Evolutionary conservation across 2,113 vertebrate genomes (phyloP), one percentile per base, ranked within the genome.

Genomic region (Empidonax traillii): DNA sequence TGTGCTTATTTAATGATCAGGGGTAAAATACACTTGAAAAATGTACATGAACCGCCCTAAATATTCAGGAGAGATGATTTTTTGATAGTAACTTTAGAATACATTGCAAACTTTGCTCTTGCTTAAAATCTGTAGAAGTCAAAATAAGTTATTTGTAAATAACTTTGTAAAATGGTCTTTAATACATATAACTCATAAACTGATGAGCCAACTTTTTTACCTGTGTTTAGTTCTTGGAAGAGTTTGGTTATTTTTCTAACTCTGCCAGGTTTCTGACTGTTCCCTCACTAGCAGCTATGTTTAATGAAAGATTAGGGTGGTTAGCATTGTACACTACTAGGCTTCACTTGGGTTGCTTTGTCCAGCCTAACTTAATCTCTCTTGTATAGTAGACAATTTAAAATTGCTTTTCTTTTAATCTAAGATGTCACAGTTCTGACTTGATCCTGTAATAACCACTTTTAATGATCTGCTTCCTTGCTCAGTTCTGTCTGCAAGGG

Each of bases 91-190:
- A 8, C 39, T 87, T 74, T 22, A 75, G 22, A 84, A 33, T 18
- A 44, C 0, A 0, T 43, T 72, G 11, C 6, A 28, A 65, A 44
- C 9, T 79, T 31, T 67, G 25, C 5, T 33, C 18, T 62, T 75
- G 91, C 39, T n/a, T 85, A 39, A 27, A 76, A 66, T 52, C 55
- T 55, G 5, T 28, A 56, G 33, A 61, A 88, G 33, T 73, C 49
- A 86, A 53, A 56, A 44, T 72, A 72, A 46, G 47, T 62, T 81
- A 7, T 47, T 88, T 76, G 24, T 67, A 84, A 72, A 68, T 66
- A 79, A 44, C 63, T 43, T 51, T 67, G 49, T 80, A 79, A 93
- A 92, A n/a, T 12, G 20, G 66, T 18, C 59, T 89, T 67, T 84
- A 44, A 51, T 55, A 27, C 3, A 27, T 69, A 2, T 25, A 49